Evolutionary conservation across 2,888 invertebrate genomes (phyloP).

Genomic region (Sphinx pinastri): DNA sequence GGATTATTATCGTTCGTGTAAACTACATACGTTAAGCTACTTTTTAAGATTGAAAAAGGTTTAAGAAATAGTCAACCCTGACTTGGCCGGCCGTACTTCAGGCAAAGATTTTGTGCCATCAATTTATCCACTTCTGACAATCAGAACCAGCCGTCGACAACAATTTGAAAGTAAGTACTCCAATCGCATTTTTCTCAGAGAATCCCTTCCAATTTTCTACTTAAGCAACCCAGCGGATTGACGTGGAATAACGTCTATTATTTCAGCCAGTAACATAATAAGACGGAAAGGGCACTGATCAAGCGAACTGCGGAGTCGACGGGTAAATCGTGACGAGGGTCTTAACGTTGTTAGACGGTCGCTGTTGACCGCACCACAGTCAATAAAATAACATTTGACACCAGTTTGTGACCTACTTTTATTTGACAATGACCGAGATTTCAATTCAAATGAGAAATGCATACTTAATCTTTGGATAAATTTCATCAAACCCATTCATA

Average conservation of each 20-base stretch:
- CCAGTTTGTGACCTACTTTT: slow-evolving; percentile 33
- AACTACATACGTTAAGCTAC: no score
- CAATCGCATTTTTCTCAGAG: neutral
- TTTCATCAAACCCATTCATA: no score
- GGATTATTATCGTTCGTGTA: no score
- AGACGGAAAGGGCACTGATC: slow-evolving; percentile 24
- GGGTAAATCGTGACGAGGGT: slow-evolving; percentile 37
- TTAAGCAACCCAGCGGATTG: slow-evolving; percentile 17
- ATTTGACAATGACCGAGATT: neutral
- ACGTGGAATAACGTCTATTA: slow-evolving; percentile 27
- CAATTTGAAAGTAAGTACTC: neutral
- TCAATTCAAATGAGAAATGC: neutral
- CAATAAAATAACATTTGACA: slow-evolving; percentile 39
- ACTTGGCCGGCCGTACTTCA: neutral
- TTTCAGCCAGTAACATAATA: slow-evolving; percentile 26
- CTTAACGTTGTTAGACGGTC: slow-evolving; percentile 38
- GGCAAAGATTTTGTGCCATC: neutral
- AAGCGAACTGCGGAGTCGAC: slow-evolving; percentile 20
- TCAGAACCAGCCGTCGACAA: neutral
- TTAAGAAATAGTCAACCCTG: neutral
- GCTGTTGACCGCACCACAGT: slow-evolving; percentile 34
- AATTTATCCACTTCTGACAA: neutral
- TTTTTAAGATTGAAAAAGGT: no score
- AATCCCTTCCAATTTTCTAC: slow-evolving; percentile 16
- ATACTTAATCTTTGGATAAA: neutral